These are phyloP conservation scores for Micromussa lordhowensis DNA, from an alignment of 92 coral and sea anemone genomes.

Conservation along the genomic window DNA sequence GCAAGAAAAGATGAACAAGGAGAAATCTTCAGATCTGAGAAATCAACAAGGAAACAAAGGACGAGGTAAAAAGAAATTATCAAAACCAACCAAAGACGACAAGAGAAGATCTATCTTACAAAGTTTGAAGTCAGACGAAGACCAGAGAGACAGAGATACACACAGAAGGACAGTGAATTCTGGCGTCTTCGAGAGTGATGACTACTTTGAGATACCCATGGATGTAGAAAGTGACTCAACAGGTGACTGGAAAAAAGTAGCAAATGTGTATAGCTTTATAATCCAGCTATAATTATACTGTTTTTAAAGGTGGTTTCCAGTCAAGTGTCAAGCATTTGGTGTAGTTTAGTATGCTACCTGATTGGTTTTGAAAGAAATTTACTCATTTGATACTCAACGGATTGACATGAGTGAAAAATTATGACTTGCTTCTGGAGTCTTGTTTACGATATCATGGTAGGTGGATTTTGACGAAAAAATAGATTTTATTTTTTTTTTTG, in stretches of 20 bases:
- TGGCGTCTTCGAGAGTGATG: conserved; percentile 73
- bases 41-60: conserved; percentile 38
- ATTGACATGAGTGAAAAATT: too few species aligned
- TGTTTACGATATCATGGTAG: too few species aligned
- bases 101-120: conserved; percentile 38
- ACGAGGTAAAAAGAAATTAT: conserved; percentile 29
- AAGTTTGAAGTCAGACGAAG: conserved; percentile 32
- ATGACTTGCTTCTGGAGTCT: too few species aligned
- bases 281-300: not conserved
- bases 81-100: conserved; percentile 26
- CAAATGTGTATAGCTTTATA: not conserved
- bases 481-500: too few species aligned
- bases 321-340: not conserved
- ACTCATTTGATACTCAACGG: not conserved
- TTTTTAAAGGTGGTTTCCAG: too few species aligned
- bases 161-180: conserved; percentile 9
- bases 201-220: conserved; percentile 93
- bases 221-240: conserved; percentile 96
- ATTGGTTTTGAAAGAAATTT: not conserved
- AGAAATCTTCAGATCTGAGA: conserved; percentile 19
- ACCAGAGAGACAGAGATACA: conserved; percentile 8
- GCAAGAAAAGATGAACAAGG: conserved; percentile 62
- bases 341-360: not conserved
- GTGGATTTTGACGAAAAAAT: too few species aligned
- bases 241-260: conserved; percentile 49